These are phyloP conservation scores for Platyrinchus mystaceus DNA, from an alignment of 2,797 vertebrate species.

Conservation along the genomic window DNA sequence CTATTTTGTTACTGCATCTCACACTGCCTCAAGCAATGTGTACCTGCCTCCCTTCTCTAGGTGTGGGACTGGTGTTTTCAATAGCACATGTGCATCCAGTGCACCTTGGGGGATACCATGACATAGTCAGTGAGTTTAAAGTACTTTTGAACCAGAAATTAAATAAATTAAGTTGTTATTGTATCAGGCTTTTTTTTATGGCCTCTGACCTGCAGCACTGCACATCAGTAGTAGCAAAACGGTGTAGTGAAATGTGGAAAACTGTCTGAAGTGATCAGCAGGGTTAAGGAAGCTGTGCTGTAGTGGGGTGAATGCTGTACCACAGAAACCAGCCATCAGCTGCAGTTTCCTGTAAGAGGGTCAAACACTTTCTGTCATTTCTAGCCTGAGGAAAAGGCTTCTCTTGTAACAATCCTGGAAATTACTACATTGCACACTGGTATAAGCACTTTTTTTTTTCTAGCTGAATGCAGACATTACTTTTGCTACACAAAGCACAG, in stretches of 20 bases:
- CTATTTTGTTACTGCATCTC: not conserved
- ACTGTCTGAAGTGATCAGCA: not conserved
- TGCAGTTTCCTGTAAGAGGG: not conserved
- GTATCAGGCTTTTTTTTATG: not conserved
- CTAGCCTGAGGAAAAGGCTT: not conserved
- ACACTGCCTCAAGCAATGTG: not conserved
- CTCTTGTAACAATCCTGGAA: not conserved
- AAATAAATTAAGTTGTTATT: not conserved
- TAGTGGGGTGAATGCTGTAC: not conserved
- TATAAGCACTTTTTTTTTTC: not conserved
- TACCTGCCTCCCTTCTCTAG: not conserved
- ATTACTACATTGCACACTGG: not conserved
- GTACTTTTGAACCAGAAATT: not conserved
- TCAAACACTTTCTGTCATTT: not conserved
- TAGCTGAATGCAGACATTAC: not conserved
- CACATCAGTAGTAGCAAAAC: not conserved
- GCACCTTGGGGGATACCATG: fast-evolving
- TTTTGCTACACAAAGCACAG: not conserved
- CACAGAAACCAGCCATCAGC: not conserved
- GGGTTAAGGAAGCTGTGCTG: not conserved
- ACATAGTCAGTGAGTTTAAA: not conserved
- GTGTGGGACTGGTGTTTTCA: not conserved
- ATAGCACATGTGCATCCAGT: not conserved
- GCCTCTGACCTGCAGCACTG: not conserved
- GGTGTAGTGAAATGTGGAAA: not conserved